Base-by-base conservation (phyloP, 1,140 invertebrate genomes). In the Hormaphis cornu region DNA sequence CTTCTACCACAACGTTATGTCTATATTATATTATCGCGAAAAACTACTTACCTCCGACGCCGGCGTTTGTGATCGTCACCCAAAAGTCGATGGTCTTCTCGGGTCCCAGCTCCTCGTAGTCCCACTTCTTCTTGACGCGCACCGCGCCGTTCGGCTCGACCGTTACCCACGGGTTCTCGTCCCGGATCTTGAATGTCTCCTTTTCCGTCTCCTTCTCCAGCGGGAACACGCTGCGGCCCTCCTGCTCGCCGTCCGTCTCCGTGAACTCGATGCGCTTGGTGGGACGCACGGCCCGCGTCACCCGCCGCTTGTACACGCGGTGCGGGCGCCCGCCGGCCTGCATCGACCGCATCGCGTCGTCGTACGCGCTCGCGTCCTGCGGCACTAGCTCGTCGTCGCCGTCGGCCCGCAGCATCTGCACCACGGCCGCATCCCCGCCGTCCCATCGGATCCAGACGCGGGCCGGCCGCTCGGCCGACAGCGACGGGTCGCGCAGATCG, bases 51-150 rank as follows among this genome's bases (percentile, higher is more conserved):
- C 88, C 88, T 82, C 86, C 86, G 78, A 87, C 87, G 81, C 89
- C 89, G 75, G 87, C 84, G 78, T 94, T 94, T 12, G 89, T 91
- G 74, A 95, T 94, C 28, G 90, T 94, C 16, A 96, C 92, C 92
- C 92, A 95, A 79, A 96, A 95, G 77, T 95, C 93, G 74, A 95
- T 95, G 2, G 90, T 94, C 78, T 96, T 96, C 79, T 95, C 93
- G 0, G 91, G 90, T n/a, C 91, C 92, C 3, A 96, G 78, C 75
- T 95, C 91, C 76, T 96, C 93, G 78, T 93, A 96, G 82, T 96
- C 92, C 93, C 93, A 96, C 83, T 93, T 93, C 83, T 93, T 91
- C 80, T 93, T 94, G 40, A 96, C 91, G 74, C 87, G 85, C 70
- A 96, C 92, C 30, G 91, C 90, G 70, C 93, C 93, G 79, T 90